Evolutionary conservation across 2,113 vertebrate species (phyloP), one percentile per base, ranked within the genome.

Genomic region (Scopus umbretta): DNA sequence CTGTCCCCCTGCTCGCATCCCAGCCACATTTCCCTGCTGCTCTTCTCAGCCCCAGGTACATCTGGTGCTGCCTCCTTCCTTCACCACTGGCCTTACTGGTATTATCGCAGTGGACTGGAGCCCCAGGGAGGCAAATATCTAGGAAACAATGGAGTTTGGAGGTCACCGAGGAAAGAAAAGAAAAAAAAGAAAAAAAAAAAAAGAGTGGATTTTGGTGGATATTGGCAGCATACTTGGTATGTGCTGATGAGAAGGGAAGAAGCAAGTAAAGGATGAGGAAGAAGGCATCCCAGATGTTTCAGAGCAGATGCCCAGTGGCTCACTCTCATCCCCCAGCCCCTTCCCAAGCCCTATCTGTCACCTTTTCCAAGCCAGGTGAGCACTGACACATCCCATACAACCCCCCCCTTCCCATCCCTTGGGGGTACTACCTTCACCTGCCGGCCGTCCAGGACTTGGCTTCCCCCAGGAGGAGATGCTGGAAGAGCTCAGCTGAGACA

Each of bases 381-480:
- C 43, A 25, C n/a, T 0, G 5, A 27, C 15, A 40, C 16, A 9
- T 9, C 67, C 52, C 71, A 29, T 0, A 10, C 5, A 11, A 5
- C 11, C 8, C 11, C 43, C 36, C 22, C 29, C 7, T 11, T 62
- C 50, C 21, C 29, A 36, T 16, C 26, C 45, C 71, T 66, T 10
- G 3, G 1, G 23, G 29, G 29, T 72, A 30, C 58, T 86, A 89
- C 70, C 58, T 93, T 94, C 80, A 70, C 82, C 53, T 0, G 5
- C 49, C 3, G 7, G 62, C 83, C 5, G 8, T 82, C 80, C 81
- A 25, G 68, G 47, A 80, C 49, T 26, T 10, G 30, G 18, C 47
- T 62, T 76, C 13, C 61, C 74, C 43, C 36, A 19, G 74, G 68
- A 85, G 36, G 32, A 88, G 91, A 56, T 29, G 59, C 75, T 78